Evolutionary conservation across 2,113 vertebrate species (phyloP), one percentile per base, ranked within the genome.

Genomic region (Perca schrenkii): DNA sequence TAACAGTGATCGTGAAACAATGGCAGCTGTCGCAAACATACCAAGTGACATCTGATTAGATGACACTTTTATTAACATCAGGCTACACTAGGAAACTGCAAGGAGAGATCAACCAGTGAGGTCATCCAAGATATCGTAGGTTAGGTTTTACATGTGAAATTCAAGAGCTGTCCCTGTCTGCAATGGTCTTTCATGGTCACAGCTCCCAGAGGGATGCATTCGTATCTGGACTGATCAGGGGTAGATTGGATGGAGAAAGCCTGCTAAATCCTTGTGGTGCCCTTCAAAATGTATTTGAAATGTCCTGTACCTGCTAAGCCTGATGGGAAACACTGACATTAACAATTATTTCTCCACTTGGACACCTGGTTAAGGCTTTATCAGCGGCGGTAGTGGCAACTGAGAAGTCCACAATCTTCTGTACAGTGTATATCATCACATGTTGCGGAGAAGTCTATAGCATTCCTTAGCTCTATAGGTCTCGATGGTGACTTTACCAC

Each of bases 21-120:
- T 80, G 63, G 78, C 85, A 90, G 86, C 83, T 88, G 89, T 68
- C 50, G 65, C 61, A 65, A 68, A 74, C 57, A 86, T 85, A 67
- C 75, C 74, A 68, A 81, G 78, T 75, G 72, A 77, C 85, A 82
- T 76, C 54, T 81, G 76, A 89, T 83, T 82, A 68, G 65, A 63
- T 75, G 61, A 84, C 79, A 85, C 77, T 75, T 88, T 84, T 76
- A 85, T 71, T 40, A 79, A 70, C 53, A 73, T 80, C 47, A 63
- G 53, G 53, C 54, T 58, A 22, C 31, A 54, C 22, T 49, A 5
- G 40, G 54, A 77, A 85, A 75, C 16, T 52, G n/a, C 21, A 67
- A 69, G 46, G 53, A 82, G 60, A 65, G 43, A 60, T 74, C 31
- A 60, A 67, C 22, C 65, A 67, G 58, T 49, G 54, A 61, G 74